Conservation (phyloP, 2,888 invertebrate species). For the Synanthedon vespiformis region DNA sequence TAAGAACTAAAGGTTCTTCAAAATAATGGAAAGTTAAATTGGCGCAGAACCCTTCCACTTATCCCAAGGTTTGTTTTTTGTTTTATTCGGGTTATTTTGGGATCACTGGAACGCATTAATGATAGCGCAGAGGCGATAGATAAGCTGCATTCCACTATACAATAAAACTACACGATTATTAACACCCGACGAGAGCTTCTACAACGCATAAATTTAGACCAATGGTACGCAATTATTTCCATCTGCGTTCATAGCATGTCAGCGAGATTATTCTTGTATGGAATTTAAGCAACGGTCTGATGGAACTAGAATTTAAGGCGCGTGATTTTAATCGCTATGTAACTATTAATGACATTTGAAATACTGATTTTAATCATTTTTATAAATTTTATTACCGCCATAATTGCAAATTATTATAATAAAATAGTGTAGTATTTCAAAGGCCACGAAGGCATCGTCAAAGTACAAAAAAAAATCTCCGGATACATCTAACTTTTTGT, state of each 20-base stretch:
- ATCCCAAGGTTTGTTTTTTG: slow-evolving; percentile 7
- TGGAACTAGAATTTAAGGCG: not conserved
- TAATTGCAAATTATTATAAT: too few relatives aligned
- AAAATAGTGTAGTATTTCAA: too few relatives aligned
- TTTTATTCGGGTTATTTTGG: slow-evolving; percentile 44
- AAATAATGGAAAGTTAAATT: too few relatives aligned
- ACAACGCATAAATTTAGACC: slow-evolving; percentile 12
- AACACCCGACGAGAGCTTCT: slow-evolving; percentile 8
- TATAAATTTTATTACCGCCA: too few relatives aligned
- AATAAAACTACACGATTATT: slow-evolving; percentile 29
- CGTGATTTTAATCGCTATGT: not conserved
- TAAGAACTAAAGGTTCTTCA: too few relatives aligned
- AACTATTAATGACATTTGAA: too few relatives aligned
- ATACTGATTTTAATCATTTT: too few relatives aligned
- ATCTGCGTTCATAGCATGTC: slow-evolving; percentile 2
- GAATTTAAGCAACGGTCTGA: not conserved
- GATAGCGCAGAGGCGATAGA: slow-evolving; percentile 25
- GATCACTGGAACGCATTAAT: slow-evolving; percentile 34
- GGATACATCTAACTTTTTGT: too few relatives aligned
- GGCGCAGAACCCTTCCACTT: slow-evolving; percentile 13
- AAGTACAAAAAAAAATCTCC: too few relatives aligned
- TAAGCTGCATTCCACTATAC: slow-evolving; percentile 21
- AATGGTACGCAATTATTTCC: slow-evolving; percentile 19
- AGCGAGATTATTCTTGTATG: not conserved
- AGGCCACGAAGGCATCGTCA: too few relatives aligned